Evolutionary conservation across 2,888 invertebrate species (phyloP).

Genomic region (Yponomeuta evonymella): DNA sequence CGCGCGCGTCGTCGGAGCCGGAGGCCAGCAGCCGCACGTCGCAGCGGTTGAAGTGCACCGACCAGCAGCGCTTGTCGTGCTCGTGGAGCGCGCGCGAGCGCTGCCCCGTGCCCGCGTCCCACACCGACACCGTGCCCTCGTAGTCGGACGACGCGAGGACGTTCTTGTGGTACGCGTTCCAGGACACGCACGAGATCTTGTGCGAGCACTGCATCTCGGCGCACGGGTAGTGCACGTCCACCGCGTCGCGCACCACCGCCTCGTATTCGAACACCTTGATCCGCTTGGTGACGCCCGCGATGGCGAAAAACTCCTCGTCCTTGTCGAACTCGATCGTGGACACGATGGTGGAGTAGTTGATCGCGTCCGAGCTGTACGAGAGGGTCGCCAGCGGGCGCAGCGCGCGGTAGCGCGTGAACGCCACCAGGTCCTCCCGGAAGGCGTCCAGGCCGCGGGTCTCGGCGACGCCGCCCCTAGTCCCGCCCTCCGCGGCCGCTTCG

Average conservation of each 20-base stretch:
- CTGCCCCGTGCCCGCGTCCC: constrained; percentile 90
- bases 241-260: constrained; percentile 87
- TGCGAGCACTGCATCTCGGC: constrained; percentile 94
- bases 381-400: constrained; percentile 89
- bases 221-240: constrained; percentile 94
- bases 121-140: constrained; percentile 94
- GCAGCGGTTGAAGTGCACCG: constrained; percentile 94
- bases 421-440: constrained; percentile 90
- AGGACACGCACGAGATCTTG: constrained; percentile 95
- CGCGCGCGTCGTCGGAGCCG: constrained; percentile 94
- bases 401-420: constrained; percentile 84
- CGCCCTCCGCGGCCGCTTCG: constrained; percentile 14
- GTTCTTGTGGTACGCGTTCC: constrained; percentile 93
- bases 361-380: constrained; percentile 92
- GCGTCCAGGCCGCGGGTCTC: constrained; percentile 77
- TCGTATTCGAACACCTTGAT: constrained; percentile 95
- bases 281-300: constrained; percentile 95
- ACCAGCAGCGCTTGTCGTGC: constrained; percentile 97
- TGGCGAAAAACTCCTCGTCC: constrained; percentile 96
- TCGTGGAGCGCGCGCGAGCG: constrained; percentile 85
- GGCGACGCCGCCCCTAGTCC: constrained; percentile 17
- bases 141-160: constrained; percentile 95
- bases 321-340: constrained; percentile 97
- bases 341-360: constrained; percentile 90
- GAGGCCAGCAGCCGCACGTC: constrained; percentile 94